phyloP scores from a whole-genome alignment of 2,888 invertebrate species.

The Sympetrum striolatum region DNA sequence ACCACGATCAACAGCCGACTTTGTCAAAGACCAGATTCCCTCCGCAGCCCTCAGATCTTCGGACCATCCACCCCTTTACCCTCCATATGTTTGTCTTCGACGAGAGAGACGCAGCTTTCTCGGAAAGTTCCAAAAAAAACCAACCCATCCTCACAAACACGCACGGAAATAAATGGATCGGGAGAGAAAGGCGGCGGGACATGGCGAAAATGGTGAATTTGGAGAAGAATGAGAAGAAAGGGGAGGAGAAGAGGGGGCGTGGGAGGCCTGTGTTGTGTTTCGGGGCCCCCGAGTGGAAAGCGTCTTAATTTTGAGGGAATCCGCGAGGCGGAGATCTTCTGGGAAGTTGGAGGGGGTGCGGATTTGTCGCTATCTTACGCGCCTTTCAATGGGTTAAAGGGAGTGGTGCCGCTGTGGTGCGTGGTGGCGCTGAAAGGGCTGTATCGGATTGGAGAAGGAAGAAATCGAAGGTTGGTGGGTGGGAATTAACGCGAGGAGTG shows the following conservation, averaged over 20 bases:
- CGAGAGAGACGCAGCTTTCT: not conserved
- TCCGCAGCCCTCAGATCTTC: no score
- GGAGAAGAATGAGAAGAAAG: not conserved
- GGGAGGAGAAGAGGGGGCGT: no score
- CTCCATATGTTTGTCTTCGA: not conserved
- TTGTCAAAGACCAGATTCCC: no score
- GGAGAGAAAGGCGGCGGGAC: not conserved
- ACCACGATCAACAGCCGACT: no score
- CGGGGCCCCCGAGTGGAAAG: constrained; percentile 5
- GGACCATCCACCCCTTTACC: not conserved
- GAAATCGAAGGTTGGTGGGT: constrained; percentile 28
- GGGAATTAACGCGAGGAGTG: constrained; percentile 21
- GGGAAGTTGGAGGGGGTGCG: not conserved
- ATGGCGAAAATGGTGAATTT: not conserved
- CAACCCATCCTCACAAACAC: no score
- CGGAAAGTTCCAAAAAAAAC: not conserved
- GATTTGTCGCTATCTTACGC: constrained; percentile 32
- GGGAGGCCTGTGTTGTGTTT: not conserved
- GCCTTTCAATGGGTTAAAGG: constrained; percentile 22
- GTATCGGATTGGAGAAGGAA: not conserved
- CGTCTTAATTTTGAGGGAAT: constrained; percentile 38
- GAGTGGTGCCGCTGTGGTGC: not conserved
- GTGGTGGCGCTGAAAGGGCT: not conserved
- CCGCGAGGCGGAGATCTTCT: not conserved
- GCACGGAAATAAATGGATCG: not conserved